Evolutionary conservation across 2,888 invertebrate genomes (phyloP).

Genomic region (Oegoconia quadripuncta): DNA sequence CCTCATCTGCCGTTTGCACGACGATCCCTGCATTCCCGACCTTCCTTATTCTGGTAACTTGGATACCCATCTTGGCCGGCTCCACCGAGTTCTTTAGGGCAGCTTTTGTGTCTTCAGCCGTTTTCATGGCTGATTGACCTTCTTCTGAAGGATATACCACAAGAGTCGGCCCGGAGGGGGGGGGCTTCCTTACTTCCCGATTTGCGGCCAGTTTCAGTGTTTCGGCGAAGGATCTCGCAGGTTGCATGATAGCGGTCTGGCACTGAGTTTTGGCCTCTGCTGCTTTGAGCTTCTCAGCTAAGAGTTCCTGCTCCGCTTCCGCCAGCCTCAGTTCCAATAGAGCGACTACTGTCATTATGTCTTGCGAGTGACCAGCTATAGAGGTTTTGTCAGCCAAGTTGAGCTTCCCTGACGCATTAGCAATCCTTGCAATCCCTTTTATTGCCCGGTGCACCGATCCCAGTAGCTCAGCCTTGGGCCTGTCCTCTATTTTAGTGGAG

Average conservation of each 20-base stretch:
- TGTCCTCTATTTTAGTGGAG: too few relatives aligned
- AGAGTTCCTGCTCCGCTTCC: neutral
- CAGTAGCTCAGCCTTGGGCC: slow-evolving; percentile 3
- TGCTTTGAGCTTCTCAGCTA: neutral
- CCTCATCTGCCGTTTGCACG: slow-evolving; percentile 10
- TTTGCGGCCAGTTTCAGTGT: slow-evolving; percentile 58
- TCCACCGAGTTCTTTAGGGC: neutral
- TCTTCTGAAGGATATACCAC: neutral
- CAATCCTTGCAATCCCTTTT: slow-evolving; percentile 6
- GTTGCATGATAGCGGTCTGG: too few relatives aligned
- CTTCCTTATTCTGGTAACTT: slow-evolving; percentile 6
- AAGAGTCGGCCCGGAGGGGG: neutral
- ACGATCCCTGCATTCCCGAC: slow-evolving; percentile 16
- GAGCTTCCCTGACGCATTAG: slow-evolving; percentile 9
- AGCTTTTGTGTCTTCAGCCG: slow-evolving; percentile 25
- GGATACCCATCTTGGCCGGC: neutral
- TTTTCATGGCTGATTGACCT: neutral
- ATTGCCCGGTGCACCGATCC: slow-evolving; percentile 6
- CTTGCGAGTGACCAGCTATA: neutral
- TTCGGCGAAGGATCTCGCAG: neutral
- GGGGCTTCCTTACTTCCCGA: neutral
- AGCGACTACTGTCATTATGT: neutral
- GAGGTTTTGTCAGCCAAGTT: slow-evolving; percentile 6
- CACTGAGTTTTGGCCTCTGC: neutral
- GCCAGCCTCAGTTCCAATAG: slow-evolving; percentile 3